These are phyloP conservation scores for Eilema depressum DNA, from an alignment of 2,888 invertebrate genomes.

Conservation along the genomic window DNA sequence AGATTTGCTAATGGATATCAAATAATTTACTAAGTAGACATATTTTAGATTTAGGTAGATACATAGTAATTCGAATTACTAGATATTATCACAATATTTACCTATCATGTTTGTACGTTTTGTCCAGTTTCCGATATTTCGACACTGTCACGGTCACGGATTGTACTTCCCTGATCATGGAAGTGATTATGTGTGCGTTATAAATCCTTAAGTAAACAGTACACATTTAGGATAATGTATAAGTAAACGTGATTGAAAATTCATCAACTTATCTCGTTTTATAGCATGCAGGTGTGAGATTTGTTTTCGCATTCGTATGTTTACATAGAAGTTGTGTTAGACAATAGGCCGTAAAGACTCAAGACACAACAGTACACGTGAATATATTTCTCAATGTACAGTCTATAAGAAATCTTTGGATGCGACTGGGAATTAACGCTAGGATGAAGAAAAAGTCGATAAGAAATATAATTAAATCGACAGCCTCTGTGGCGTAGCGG, in stretches of 20 bases:
- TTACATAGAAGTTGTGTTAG: conserved; percentile 5
- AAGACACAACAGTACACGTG: neutral
- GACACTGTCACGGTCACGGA: neutral
- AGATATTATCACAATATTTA: neutral
- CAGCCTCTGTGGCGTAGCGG: no score
- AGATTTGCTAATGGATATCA: neutral
- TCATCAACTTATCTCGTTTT: conserved; percentile 15
- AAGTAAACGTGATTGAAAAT: conserved; percentile 9
- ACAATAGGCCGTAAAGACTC: conserved; percentile 2
- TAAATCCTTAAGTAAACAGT: neutral
- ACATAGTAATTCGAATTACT: neutral
- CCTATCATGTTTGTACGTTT: neutral
- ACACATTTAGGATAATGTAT: neutral
- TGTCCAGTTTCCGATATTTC: conserved; percentile 1
- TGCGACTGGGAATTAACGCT: no score
- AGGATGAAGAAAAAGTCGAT: no score
- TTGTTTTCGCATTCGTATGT: conserved; percentile 6
- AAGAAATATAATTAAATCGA: no score
- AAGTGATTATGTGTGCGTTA: neutral
- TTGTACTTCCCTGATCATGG: neutral
- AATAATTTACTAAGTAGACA: neutral
- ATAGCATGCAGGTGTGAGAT: conserved; percentile 12
- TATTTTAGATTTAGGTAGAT: neutral
- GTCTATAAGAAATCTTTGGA: no score
- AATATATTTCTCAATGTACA: neutral